Conservation (phyloP, 1,140 invertebrate species). For the Proctacanthus coquilletti region DNA sequence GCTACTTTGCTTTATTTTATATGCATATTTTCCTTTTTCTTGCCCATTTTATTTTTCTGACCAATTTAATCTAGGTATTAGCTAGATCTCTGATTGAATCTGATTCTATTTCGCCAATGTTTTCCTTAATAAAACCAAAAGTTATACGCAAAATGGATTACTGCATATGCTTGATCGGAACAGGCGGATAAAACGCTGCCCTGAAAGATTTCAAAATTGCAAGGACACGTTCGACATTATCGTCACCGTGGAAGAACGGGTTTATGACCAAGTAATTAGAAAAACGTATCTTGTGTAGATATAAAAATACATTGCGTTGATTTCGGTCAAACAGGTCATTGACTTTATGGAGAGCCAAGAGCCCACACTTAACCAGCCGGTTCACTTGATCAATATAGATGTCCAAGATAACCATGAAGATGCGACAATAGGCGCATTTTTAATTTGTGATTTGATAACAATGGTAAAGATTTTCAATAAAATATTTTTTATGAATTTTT, state of each 20-base stretch:
- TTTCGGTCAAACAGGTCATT: constrained; percentile 34
- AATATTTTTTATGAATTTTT: no score
- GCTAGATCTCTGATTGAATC: no score
- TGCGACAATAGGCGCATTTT: constrained; percentile 97
- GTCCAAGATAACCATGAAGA: constrained; percentile 99
- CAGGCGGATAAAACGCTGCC: constrained; percentile 81
- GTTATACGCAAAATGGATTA: constrained; percentile 97
- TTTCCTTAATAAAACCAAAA: constrained; percentile 26
- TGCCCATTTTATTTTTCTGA: no score
- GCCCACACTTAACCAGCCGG: constrained; percentile 63
- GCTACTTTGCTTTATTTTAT: no score
- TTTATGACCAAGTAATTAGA: constrained; percentile 80
- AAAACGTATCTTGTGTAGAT: neutral
- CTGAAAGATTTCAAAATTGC: constrained; percentile 86
- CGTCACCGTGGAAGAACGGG: constrained; percentile 94
- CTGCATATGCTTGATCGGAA: constrained; percentile 98
- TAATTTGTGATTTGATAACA: constrained; percentile 88
- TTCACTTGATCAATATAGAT: constrained; percentile 97
- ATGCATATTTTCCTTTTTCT: no score
- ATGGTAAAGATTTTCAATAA: constrained; percentile 43
- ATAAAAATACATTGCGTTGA: neutral
- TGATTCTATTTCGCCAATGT: no score
- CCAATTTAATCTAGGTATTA: no score
- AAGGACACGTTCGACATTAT: constrained; percentile 92
- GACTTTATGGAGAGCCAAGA: constrained; percentile 56